Conservation (phyloP, 2,797 vertebrate species). For the Otus scops region DNA sequence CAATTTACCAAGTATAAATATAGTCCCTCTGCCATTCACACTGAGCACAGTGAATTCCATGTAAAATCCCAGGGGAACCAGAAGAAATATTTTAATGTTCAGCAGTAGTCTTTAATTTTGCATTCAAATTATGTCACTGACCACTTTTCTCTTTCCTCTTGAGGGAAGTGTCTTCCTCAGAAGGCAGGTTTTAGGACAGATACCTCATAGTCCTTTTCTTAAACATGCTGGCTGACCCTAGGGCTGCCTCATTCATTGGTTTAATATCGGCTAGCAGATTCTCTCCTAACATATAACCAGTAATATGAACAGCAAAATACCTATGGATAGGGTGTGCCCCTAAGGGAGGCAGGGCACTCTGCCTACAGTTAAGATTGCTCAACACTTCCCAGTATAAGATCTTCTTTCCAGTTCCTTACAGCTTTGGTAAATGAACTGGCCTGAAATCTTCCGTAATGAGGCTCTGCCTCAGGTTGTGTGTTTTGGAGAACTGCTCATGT, state of each 20-base stretch:
- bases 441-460: conserved; percentile 6
- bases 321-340: not conserved
- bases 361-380: not conserved
- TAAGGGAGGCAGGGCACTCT: not conserved
- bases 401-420: conserved; percentile 1
- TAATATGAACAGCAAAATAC: not conserved
- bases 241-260: not conserved
- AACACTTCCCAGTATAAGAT: not conserved
- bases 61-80: not conserved
- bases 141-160: conserved; percentile 2
- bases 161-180: not conserved
- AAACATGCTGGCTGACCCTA: not conserved
- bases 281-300: not conserved
- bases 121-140: conserved; percentile 44
- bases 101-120: conserved; percentile 55
- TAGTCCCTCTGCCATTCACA: conserved; percentile 51
- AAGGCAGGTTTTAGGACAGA: not conserved
- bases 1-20: conserved; percentile 66
- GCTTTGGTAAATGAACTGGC: conserved; percentile 29
- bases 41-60: not conserved
- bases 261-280: not conserved
- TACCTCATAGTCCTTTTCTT: not conserved
- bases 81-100: conserved; percentile 58
- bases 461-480: conserved; percentile 32
- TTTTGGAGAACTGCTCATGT: not conserved